Percentiles rank a stretch among this genome's conserved stretches.
phyloP scores from a whole-genome alignment of 2,888 invertebrate genomes.

The Patella pellucida region DNA sequence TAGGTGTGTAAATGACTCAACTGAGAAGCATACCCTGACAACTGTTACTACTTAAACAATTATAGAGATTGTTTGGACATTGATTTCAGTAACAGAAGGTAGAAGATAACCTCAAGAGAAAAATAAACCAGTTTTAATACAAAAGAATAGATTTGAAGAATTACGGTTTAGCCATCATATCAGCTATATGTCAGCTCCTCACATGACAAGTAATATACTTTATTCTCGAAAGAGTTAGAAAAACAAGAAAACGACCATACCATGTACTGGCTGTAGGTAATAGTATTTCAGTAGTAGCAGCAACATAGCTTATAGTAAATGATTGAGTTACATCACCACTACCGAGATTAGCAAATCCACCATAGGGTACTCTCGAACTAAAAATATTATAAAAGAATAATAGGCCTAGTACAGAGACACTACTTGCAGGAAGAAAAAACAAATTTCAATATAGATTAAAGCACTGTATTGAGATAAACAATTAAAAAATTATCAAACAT shows the following conservation, averaged over 20 bases:
- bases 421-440: neutral
- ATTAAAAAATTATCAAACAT: slow-evolving; percentile 3
- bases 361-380: slow-evolving; percentile 68
- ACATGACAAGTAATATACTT: neutral
- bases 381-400: slow-evolving; percentile 11
- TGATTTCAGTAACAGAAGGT: too few species aligned
- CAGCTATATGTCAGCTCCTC: too few species aligned
- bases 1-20: too few species aligned
- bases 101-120: too few species aligned
- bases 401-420: too few species aligned
- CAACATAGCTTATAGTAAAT: slow-evolving; percentile 60
- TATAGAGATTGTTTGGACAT: too few species aligned
- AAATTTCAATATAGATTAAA: neutral
- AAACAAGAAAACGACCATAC: slow-evolving; percentile 40
- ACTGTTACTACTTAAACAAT: too few species aligned
- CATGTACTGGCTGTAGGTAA: slow-evolving; percentile 66
- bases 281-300: slow-evolving; percentile 48
- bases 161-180: too few species aligned
- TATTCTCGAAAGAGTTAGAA: neutral
- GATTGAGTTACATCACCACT: slow-evolving; percentile 61
- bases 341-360: slow-evolving; percentile 61
- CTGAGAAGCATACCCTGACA: too few species aligned
- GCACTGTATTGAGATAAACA: neutral
- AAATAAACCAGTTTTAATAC: too few species aligned
- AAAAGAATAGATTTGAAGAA: too few species aligned